Base-by-base conservation (phyloP, 2,888 invertebrate species). In the Linnaemya tessellans region DNA sequence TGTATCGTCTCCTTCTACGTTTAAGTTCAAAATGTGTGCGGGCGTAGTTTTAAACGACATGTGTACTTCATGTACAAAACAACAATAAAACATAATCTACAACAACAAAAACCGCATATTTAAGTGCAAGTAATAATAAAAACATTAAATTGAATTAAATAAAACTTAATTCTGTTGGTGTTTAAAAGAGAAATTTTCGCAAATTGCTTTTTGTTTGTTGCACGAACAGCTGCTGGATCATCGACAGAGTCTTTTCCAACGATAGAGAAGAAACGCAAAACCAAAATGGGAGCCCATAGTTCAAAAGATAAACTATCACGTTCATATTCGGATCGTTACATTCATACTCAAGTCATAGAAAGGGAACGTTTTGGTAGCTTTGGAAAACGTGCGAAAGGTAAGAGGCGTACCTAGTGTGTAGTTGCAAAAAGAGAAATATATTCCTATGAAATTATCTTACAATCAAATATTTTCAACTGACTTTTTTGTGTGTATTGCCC, bases 231-330 rank as follows among this genome's bases (percentile, higher is more conserved):
- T 58, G 46, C 13, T 22, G 35, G 38, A 60, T 78, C 58, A 51
- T 25, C 38, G 20, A 60, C 41, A 30, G n/a, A 67, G 54, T 67
- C 43, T 75, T 13, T 20, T 25, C 35, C 64, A 64, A 11, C 54
- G 3, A 30, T n/a, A 18, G 18, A 11, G 30, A 18, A 60, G 35
- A 60, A 54, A 74, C 60, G 15, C 18, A 38, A 73, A 49, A 64
- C 35, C 4, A 43, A 77, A 88, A 96, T 96, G 96, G 96, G 96
- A 89, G 96, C 96, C 88, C 95, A 96, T 93, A 95, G 95, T 90
- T 96, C 96, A 84, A 96, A 96, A 93, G 96, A 96, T 93, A 95
- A 96, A 93, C 93, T 96, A 87, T 94, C 94, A 89, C 94, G 95
- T 90, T 94, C 95, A 88, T 94, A 94, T 89, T 95, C 96, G 56